Conservation (phyloP, 1,140 invertebrate genomes). For the Glomeris maerens region DNA sequence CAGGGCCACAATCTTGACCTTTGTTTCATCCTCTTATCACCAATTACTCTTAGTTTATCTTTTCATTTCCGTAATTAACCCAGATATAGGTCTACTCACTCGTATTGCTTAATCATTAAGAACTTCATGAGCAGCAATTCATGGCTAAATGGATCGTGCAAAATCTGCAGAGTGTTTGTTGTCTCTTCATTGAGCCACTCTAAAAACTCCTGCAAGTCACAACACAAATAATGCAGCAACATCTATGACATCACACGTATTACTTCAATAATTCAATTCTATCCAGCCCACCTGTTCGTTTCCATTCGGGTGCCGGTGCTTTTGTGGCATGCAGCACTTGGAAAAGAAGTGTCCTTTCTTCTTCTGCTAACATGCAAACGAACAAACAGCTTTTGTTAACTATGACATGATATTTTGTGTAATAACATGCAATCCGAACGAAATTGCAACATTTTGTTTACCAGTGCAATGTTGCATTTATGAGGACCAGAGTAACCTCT, state of each 20-base stretch:
- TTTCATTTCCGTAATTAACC: neutral
- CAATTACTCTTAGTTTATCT: neutral
- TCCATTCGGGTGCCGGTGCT: neutral
- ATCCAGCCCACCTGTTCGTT: slow-evolving; percentile 1
- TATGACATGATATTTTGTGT: neutral
- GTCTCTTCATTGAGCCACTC: slow-evolving; percentile 13
- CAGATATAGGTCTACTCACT: slow-evolving; percentile 9
- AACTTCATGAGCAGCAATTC: slow-evolving; percentile 13
- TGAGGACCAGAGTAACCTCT: slow-evolving; percentile 1
- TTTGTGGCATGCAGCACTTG: slow-evolving; percentile 1
- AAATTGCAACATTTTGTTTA: neutral
- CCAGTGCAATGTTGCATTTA: neutral
- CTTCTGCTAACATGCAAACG: too few species aligned
- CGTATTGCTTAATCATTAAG: slow-evolving; percentile 6
- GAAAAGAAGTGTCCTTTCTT: slow-evolving; percentile 4
- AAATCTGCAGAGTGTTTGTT: neutral
- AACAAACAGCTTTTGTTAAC: neutral
- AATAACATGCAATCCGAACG: neutral
- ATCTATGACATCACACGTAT: neutral
- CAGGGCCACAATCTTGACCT: neutral
- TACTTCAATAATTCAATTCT: neutral
- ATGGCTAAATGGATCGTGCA: neutral
- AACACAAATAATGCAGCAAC: slow-evolving; percentile 1
- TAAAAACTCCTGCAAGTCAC: slow-evolving; percentile 8
- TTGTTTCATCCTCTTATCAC: neutral